These are phyloP conservation scores for Bacillus rossius DNA, from an alignment of 1,140 invertebrate species.

Conservation along the genomic window DNA sequence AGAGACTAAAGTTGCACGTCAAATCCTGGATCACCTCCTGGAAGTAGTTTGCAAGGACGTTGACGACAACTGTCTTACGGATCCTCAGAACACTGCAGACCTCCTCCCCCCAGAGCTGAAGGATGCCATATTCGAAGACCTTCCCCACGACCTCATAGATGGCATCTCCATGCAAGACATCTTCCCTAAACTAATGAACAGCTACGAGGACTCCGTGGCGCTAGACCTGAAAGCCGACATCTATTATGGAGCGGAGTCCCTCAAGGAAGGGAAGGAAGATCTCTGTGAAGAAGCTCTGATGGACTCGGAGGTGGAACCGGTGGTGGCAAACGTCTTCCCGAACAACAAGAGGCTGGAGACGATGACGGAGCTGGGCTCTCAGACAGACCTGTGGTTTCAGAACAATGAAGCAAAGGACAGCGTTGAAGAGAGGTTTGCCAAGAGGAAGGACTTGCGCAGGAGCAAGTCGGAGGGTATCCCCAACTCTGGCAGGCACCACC, in stretches of 20 bases:
- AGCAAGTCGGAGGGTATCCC: slow-evolving; percentile 56
- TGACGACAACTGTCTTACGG: slow-evolving; percentile 46
- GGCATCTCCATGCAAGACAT: slow-evolving; percentile 73
- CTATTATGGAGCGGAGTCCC: slow-evolving; percentile 44
- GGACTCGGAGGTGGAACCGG: slow-evolving; percentile 32
- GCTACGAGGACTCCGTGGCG: slow-evolving; percentile 49
- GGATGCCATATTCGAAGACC: slow-evolving; percentile 75
- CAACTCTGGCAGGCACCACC: slow-evolving; percentile 49
- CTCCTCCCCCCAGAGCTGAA: slow-evolving; percentile 72
- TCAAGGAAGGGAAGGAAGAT: slow-evolving; percentile 28
- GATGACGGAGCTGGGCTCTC: slow-evolving; percentile 27
- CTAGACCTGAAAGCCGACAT: slow-evolving; percentile 55
- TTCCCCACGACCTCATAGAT: slow-evolving; percentile 71
- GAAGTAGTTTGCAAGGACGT: slow-evolving; percentile 59
- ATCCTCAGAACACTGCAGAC: slow-evolving; percentile 67
- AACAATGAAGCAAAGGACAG: slow-evolving; percentile 51
- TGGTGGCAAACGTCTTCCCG: background rate
- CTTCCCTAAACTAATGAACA: slow-evolving; percentile 56
- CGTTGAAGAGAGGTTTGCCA: slow-evolving; percentile 52
- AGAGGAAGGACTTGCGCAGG: slow-evolving; percentile 49
- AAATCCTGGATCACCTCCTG: slow-evolving; percentile 51
- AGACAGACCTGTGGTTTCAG: slow-evolving; percentile 39
- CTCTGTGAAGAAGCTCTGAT: slow-evolving; percentile 35
- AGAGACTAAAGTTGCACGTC: slow-evolving; percentile 50
- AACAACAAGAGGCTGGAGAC: slow-evolving; percentile 9